These are phyloP conservation scores for Platygyra sinensis DNA, from an alignment of 64 coral and sea anemone species.

Conservation along the genomic window DNA sequence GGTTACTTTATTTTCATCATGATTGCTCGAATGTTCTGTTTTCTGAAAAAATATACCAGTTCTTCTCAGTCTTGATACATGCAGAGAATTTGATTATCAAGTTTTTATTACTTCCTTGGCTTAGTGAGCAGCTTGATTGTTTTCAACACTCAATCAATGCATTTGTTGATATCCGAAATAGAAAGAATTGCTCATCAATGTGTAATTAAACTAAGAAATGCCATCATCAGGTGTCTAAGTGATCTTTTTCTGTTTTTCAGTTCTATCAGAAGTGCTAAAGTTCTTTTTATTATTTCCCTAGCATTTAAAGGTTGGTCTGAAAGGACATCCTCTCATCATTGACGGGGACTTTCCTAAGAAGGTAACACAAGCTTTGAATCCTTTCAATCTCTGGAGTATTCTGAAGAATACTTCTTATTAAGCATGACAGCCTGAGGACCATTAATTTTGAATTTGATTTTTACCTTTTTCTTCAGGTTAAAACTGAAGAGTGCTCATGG, in stretches of 20 bases:
- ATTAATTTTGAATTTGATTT: background rate
- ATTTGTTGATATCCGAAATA: too few relatives aligned
- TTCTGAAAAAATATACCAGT: too few relatives aligned
- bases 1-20: too few relatives aligned
- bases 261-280: background rate
- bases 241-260: background rate
- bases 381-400: background rate
- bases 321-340: slow-evolving; percentile 84
- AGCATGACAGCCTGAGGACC: too few relatives aligned
- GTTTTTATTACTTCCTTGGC: background rate
- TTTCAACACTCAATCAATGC: too few relatives aligned
- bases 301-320: slow-evolving; percentile 92
- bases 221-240: too few relatives aligned
- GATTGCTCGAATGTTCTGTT: too few relatives aligned
- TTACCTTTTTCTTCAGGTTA: slow-evolving; percentile 56
- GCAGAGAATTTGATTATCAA: too few relatives aligned
- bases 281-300: slow-evolving; percentile 4
- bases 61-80: too few relatives aligned
- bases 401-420: background rate
- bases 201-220: too few relatives aligned
- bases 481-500: slow-evolving; percentile 95
- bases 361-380: slow-evolving; percentile 43
- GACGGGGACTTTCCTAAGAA: slow-evolving; percentile 95
- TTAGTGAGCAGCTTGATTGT: background rate
- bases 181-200: too few relatives aligned